Conservation (phyloP, 2,113 vertebrate genomes). For the Amphiprion ocellaris region DNA sequence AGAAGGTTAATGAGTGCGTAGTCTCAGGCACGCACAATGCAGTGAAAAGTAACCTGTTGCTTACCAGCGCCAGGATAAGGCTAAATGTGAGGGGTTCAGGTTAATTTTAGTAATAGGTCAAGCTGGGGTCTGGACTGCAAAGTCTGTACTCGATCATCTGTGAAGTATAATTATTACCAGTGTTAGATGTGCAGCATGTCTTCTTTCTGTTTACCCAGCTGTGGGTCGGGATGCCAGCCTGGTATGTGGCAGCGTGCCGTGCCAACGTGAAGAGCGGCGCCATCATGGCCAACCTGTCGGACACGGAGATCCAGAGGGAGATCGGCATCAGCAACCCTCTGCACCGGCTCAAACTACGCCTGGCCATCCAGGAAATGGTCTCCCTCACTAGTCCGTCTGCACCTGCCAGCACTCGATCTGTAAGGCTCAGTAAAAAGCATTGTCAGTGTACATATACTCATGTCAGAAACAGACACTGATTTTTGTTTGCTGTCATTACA, state of each 20-base stretch:
- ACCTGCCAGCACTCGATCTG: constrained; percentile 92
- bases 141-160: neutral
- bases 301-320: constrained; percentile 96
- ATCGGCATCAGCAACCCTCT: constrained; percentile 96
- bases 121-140: neutral
- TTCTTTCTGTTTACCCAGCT: constrained; percentile 80
- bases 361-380: constrained; percentile 97
- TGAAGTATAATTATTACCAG: neutral
- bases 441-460: no score
- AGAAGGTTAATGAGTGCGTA: neutral
- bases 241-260: constrained; percentile 95
- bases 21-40: no score
- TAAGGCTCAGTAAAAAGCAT: constrained; percentile 66
- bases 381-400: constrained; percentile 94
- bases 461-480: neutral
- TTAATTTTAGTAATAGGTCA: neutral
- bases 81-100: neutral
- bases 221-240: constrained; percentile 96
- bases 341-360: constrained; percentile 93
- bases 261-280: constrained; percentile 95
- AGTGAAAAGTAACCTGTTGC: neutral
- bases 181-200: neutral
- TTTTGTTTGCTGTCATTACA: constrained; percentile 65
- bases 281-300: constrained; percentile 95
- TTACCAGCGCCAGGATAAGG: neutral